Evolutionary conservation across 2,113 vertebrate species (phyloP).

Genomic region (Myotis lucifugus): DNA sequence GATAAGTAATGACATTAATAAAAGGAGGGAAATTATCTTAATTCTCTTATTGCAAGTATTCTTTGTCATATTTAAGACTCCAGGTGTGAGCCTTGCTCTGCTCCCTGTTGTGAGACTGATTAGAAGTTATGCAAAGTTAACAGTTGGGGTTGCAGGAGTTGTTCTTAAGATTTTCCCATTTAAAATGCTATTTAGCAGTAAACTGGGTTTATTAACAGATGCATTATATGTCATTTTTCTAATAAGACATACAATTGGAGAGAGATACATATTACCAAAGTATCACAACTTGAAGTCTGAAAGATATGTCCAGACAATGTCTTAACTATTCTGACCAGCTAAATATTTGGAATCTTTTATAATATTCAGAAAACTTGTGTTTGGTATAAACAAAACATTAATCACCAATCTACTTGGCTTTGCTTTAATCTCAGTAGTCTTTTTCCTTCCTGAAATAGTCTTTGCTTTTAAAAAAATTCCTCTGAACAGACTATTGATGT

Average conservation of each 20-base stretch:
- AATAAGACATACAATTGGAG: constrained; percentile 11
- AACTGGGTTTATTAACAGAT: not conserved
- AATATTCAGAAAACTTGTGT: not conserved
- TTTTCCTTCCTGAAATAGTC: constrained; percentile 15
- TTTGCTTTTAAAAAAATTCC: not conserved
- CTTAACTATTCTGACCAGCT: not conserved
- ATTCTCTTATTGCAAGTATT: constrained; percentile 53
- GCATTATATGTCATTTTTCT: not conserved
- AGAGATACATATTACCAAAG: not conserved
- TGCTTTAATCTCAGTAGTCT: not conserved
- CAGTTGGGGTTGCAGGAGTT: constrained; percentile 7
- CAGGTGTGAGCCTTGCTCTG: constrained; percentile 60
- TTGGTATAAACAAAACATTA: constrained; percentile 18
- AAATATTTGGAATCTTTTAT: constrained; percentile 24
- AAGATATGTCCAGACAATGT: not conserved
- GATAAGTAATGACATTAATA: constrained; percentile 50
- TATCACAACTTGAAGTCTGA: not conserved
- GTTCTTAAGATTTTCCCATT: constrained; percentile 47
- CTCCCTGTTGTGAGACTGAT: constrained; percentile 68
- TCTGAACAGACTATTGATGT: not conserved
- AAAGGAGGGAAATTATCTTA: constrained; percentile 37
- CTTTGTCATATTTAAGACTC: constrained; percentile 55
- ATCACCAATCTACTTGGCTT: not conserved
- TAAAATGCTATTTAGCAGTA: constrained; percentile 39
- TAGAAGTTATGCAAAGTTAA: constrained; percentile 61